Conservation (phyloP, 1,140 invertebrate genomes). For the Steinernema feltiae region DNA sequence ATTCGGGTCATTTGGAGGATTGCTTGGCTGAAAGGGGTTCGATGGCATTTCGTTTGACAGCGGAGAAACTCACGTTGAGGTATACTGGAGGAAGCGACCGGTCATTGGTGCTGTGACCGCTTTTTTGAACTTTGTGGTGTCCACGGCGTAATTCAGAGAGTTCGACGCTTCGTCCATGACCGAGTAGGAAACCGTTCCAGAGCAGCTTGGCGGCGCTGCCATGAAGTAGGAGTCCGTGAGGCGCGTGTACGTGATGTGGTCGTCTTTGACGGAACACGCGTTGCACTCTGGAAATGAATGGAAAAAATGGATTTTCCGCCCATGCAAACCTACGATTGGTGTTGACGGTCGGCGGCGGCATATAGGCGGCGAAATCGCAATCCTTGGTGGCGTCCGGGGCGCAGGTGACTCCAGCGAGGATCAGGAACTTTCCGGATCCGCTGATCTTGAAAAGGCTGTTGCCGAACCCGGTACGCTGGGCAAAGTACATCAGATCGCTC, state of each 20-base stretch:
- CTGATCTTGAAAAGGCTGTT: slow-evolving; percentile 5
- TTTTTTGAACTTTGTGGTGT: not conserved
- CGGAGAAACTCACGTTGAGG: not conserved
- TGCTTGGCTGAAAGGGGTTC: not conserved
- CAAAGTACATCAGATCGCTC: not conserved
- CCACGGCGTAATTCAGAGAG: not conserved
- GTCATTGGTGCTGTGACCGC: not conserved
- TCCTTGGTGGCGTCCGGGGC: not conserved
- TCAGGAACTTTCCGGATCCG: not conserved
- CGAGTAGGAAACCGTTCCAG: not conserved
- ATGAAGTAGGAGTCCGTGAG: not conserved
- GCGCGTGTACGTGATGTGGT: not conserved
- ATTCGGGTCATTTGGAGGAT: not conserved
- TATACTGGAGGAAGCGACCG: not conserved
- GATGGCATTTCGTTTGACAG: not conserved
- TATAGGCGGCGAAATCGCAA: slow-evolving; percentile 7
- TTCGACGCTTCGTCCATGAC: not conserved
- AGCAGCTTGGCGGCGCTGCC: not conserved
- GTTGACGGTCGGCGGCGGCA: not conserved
- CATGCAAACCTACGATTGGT: not conserved
- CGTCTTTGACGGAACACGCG: not conserved
- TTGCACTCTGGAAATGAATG: not conserved
- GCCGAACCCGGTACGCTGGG: not conserved
- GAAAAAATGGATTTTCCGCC: too few relatives aligned
- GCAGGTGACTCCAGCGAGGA: slow-evolving; percentile 2